phyloP scores from a whole-genome alignment of 1,140 invertebrate genomes.

The Drosophila quadrilineata region DNA sequence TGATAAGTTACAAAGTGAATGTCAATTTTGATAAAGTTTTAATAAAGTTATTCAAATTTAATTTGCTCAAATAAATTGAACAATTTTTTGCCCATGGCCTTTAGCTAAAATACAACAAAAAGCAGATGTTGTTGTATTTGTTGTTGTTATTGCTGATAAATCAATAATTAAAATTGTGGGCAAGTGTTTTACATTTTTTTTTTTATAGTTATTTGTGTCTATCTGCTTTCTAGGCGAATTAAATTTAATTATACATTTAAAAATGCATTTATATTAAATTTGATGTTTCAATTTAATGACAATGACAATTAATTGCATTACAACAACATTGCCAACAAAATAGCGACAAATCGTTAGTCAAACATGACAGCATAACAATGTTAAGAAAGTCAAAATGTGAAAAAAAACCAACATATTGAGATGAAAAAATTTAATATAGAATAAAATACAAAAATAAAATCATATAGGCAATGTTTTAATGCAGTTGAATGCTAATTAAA shows the following conservation, averaged over 20 bases:
- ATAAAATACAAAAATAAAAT: not conserved
- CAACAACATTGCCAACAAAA: constrained; percentile 39
- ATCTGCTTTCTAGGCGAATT: constrained; percentile 47
- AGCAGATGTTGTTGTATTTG: not conserved
- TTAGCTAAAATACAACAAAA: constrained; percentile 9
- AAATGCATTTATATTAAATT: constrained; percentile 72
- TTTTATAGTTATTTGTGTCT: constrained; percentile 14
- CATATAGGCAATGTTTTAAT: too few species aligned
- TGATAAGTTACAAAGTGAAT: too few species aligned
- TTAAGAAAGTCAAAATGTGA: constrained; percentile 7
- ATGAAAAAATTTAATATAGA: constrained; percentile 17
- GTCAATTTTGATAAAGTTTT: too few species aligned
- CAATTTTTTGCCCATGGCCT: too few species aligned
- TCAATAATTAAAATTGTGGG: constrained; percentile 68
- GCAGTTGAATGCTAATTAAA: too few species aligned
- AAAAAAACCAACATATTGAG: not conserved
- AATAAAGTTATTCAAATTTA: too few species aligned
- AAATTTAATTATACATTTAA: constrained; percentile 73
- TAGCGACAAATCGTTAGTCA: constrained; percentile 15
- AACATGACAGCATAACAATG: constrained; percentile 20
- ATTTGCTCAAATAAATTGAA: too few species aligned
- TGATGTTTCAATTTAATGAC: constrained; percentile 77
- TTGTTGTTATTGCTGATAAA: constrained; percentile 32
- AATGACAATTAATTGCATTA: constrained; percentile 74
- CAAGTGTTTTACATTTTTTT: constrained; percentile 17